Evolutionary conservation across 2,888 invertebrate species (phyloP), one percentile per base, ranked within the genome.

Genomic region (Heliconius hortense): DNA sequence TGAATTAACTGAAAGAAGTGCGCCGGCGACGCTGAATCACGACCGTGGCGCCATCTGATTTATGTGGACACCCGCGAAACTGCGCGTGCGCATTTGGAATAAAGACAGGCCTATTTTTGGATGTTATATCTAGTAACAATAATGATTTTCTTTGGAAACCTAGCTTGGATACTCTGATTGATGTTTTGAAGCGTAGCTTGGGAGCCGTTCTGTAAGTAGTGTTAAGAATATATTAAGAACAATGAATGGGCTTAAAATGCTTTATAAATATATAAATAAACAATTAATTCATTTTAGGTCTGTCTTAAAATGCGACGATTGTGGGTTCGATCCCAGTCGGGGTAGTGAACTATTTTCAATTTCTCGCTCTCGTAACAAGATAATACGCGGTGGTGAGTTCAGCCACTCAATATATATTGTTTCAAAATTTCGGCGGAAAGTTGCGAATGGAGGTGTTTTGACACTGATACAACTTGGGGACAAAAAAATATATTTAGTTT

Each of bases 11-110:
- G 82, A 82, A 83, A 82, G 81, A 80, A 80, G 78, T 77, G 83
- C 85, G 85, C 83, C 84, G 84, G 78, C 80, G 82, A 81, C 77
- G 81, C 79, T 90, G 91, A 92, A 80, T 90, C 90, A 89, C 84
- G 82, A 79, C 83, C 73, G 84, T 90, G 92, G 92, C 92, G 92
- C 92, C 92, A 84, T 82, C 79, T 85, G 89, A 92, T 92, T 91
- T 91, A 91, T 71, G 83, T 81, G 85, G 85, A 82, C 85, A 88
- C 85, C 85, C 84, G 75, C 67, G 48, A 71, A 78, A 78, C 79
- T 83, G 76, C 78, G 82, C 82, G 82, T 84, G 76, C 78, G 82
- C 82, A 82, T 84, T 84, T 82, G 83, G 81, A 82, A 82, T 82
- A 79, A 80, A 81, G 71, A 43, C 66, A 80, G 76, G 76, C 78